These are phyloP conservation scores for Euspilapteryx auroguttella DNA, from an alignment of 2,888 invertebrate genomes.

Conservation along the genomic window DNA sequence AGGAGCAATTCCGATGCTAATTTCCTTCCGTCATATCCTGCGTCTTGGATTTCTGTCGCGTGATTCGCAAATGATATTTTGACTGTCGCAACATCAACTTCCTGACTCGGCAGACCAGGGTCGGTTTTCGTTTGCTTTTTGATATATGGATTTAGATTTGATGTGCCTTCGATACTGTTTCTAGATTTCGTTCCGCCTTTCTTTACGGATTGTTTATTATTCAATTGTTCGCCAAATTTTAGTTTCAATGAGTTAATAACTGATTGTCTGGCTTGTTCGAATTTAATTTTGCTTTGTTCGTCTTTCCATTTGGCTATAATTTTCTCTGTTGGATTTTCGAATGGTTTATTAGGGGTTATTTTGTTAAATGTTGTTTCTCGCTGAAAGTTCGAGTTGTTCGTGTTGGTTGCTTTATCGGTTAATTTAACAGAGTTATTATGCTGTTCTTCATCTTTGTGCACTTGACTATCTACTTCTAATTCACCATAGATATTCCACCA, in stretches of 20 bases:
- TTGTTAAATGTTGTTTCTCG: constrained; percentile 13
- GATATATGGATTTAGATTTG: constrained; percentile 42
- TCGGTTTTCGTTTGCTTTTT: constrained; percentile 1
- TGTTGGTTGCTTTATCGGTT: constrained; percentile 6
- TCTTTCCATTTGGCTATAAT: constrained; percentile 42
- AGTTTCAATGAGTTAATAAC: constrained; percentile 47
- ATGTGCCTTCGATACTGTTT: constrained; percentile 46
- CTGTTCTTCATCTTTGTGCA: not conserved
- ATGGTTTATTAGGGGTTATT: constrained; percentile 8
- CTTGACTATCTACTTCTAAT: too few relatives aligned
- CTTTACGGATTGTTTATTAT: not conserved
- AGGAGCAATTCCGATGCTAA: too few relatives aligned
- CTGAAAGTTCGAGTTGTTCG: constrained; percentile 10
- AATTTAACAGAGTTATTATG: not conserved
- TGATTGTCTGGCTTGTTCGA: constrained; percentile 34
- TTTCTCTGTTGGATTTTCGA: constrained; percentile 20
- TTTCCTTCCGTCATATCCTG: constrained; percentile 5
- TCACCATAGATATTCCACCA: constrained; percentile 39
- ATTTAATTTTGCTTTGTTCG: constrained; percentile 28
- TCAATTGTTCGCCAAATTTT: constrained; percentile 28
- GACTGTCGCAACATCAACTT: too few relatives aligned
- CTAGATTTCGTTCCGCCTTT: constrained; percentile 9
- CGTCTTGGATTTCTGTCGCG: constrained; percentile 4
- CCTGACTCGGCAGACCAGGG: not conserved
- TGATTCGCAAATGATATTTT: constrained; percentile 1